phyloP scores from a whole-genome alignment of 2,888 invertebrate genomes.

The Melolontha melolontha region DNA sequence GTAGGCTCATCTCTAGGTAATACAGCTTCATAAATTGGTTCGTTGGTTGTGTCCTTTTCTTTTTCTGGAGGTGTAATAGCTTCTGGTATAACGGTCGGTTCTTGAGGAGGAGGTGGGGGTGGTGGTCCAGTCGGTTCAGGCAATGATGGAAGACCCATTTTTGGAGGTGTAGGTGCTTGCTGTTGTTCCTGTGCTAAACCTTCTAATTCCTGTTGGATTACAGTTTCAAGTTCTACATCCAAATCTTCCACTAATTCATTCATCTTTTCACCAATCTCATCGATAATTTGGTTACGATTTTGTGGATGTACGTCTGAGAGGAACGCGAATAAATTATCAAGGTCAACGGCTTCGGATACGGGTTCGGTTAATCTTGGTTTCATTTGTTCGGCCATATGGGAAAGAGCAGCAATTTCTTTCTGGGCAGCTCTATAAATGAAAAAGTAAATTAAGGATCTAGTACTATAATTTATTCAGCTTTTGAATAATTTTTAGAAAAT shows the following conservation, averaged over 20 bases:
- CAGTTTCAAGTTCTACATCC: slow-evolving; percentile 80
- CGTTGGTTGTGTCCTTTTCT: slow-evolving; percentile 63
- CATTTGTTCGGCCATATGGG: slow-evolving; percentile 79
- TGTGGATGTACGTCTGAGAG: slow-evolving; percentile 79
- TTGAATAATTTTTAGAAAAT: no score
- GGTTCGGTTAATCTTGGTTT: slow-evolving; percentile 71
- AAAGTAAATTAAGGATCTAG: neutral
- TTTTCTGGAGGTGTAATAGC: slow-evolving; percentile 49
- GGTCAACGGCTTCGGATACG: slow-evolving; percentile 79
- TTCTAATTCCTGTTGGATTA: slow-evolving; percentile 74
- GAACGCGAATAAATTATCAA: slow-evolving; percentile 92
- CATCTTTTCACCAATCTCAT: slow-evolving; percentile 88
- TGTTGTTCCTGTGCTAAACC: slow-evolving; percentile 66
- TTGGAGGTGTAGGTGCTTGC: slow-evolving; percentile 62
- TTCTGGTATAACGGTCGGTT: slow-evolving; percentile 45
- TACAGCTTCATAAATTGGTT: slow-evolving; percentile 90
- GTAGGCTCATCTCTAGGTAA: slow-evolving; percentile 75
- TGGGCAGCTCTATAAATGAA: slow-evolving; percentile 71
- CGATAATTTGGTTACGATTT: slow-evolving; percentile 72
- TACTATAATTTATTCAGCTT: no score
- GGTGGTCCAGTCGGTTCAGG: slow-evolving; percentile 78
- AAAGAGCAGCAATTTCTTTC: slow-evolving; percentile 77
- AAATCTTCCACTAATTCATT: slow-evolving; percentile 84
- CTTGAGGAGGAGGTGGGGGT: slow-evolving; percentile 64
- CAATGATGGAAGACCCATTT: slow-evolving; percentile 72